Evolutionary conservation across 1,140 invertebrate genomes (phyloP), one percentile per base, ranked within the genome.

Genomic region (Calephelis nemesis): DNA sequence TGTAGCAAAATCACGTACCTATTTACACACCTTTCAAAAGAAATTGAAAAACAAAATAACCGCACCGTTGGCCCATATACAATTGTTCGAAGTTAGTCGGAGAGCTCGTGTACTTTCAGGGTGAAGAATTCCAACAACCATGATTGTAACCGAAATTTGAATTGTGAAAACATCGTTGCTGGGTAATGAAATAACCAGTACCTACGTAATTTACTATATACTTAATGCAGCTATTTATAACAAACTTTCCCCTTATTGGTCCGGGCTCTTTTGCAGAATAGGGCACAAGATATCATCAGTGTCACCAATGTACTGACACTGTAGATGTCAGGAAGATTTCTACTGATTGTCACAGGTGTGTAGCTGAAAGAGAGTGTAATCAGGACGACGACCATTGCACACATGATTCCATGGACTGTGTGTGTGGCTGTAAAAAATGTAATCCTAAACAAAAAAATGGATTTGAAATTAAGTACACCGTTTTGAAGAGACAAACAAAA

Each of bases 391-490:
- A 79, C 54, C 75, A 81, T 30, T 91, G 86, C 60, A 69, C 7
- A 30, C 62, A 52, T 2, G 84, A 85, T 63, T 70, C 75, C 0
- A 72, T 78, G 69, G 85, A 87, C 65, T 91, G 87, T 63, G 81
- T n/a, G n/a, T 60, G 84, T 79, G 75, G 75, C 68, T 8, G 79
- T 88, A 0, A 91, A 91, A 63, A 71, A 83, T 13, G 87, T 84
- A 62, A 88, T 91, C 67, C 62, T 90, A 48, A 81, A 87, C 62
- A 91, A 91, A n/a, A n/a, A n/a, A n/a, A n/a, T 71, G 82, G 90
- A 3, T 88, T 91, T 65, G 87, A 91, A 62, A 90, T 88, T 66
- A 90, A 90, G 87, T 88, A 85, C 49, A 85, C 82, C 7, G 76
- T 85, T 5, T 73, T 91, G 48, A 83, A 87, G 62, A 80, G 75